Evolutionary conservation across 2,797 vertebrate genomes (phyloP), one percentile per base, ranked within the genome.

Genomic region (Amblyraja radiata): DNA sequence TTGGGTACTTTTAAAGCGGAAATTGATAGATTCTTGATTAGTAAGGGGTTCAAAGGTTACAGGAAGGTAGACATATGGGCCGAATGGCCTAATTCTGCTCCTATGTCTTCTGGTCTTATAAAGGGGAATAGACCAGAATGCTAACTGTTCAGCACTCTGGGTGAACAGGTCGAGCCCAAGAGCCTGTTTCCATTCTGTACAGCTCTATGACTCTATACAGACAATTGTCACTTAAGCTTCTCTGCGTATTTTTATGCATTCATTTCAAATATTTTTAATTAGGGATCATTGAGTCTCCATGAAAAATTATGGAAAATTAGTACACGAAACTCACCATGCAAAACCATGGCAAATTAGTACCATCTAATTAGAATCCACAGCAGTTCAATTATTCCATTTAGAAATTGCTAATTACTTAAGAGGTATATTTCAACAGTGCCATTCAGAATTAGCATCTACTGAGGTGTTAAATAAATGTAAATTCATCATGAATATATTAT

Each of bases 351-450:
- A 58, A 9, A 7, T 65, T 21, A 88, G n/a, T 68, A 68, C 32
- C 16, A 21, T 21, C n/a, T 63, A 65, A 88, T 65, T 68, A 9
- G n/a, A 63, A 88, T 36, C n/a, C 65, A 88, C 63, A 86, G 61
- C 83, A 88, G 28, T 86, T 86, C 83, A 86, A n/a, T 36, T 68
- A 88, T 21, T 88, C 28, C 25, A 36, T 23, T 65, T 36, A 36
- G 28, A 86, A 61, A n/a, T 32, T 86, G 83, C 63, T 68, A n/a
- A 68, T 88, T 88, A 88, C 84, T 32, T 23, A 65, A 65, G n/a
- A 32, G 54, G 25, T 6, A 61, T 61, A 84, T 84, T 84, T 84
- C 10, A 13, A 61, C 28, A 36, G 6, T 36, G n/a, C 36, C 14
- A 16, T 65, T 32, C 36, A 21, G 84, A 88, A 88, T 65, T 6